A percentile compares a stretch with the other conserved stretches of the same genome.
Evolutionary conservation across 2,113 vertebrate species (phyloP).

Genomic region (Dunckerocampus dactyliophorus): DNA sequence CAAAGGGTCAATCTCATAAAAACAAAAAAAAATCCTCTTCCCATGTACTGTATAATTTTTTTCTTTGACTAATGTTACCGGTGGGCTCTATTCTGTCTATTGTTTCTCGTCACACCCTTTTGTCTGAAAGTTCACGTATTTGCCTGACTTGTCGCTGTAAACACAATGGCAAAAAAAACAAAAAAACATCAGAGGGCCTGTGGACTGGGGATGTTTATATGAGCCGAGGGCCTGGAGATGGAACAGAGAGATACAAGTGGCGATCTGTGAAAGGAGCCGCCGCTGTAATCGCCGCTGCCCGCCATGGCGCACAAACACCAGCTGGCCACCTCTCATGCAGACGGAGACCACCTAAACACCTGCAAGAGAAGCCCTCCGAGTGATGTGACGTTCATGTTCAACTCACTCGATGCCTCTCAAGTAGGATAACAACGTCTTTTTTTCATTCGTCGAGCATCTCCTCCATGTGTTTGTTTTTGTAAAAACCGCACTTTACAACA

Average conservation of each 20-base stretch:
- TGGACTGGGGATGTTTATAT: conserved; percentile 69
- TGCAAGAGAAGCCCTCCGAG: conserved; percentile 26
- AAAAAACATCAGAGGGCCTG: conserved; percentile 65
- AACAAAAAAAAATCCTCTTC: conserved; percentile 4
- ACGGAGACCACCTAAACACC: conserved; percentile 58
- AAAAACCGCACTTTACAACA: conserved; percentile 6
- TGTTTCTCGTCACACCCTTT: conserved; percentile 47
- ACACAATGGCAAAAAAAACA: conserved; percentile 52
- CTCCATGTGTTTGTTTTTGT: not conserved
- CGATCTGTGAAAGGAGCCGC: conserved; percentile 65
- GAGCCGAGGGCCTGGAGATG: conserved; percentile 67
- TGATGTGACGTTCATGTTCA: too few relatives aligned
- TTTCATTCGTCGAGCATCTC: too few relatives aligned
- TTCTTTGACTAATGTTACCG: conserved; percentile 6
- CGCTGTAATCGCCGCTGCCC: conserved; percentile 55
- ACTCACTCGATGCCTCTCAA: not conserved
- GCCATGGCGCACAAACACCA: conserved; percentile 68
- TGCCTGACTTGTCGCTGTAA: conserved; percentile 70
- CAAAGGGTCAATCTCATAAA: conserved; percentile 5
- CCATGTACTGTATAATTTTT: conserved; percentile 5
- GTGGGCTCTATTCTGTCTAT: conserved; percentile 25
- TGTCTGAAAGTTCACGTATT: conserved; percentile 65
- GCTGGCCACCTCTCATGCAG: conserved; percentile 51
- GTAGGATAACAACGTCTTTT: not conserved
- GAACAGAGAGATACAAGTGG: conserved; percentile 69